Base-by-base conservation (phyloP, 2,797 vertebrate species). In the Paratrypauchen microcephalus region DNA sequence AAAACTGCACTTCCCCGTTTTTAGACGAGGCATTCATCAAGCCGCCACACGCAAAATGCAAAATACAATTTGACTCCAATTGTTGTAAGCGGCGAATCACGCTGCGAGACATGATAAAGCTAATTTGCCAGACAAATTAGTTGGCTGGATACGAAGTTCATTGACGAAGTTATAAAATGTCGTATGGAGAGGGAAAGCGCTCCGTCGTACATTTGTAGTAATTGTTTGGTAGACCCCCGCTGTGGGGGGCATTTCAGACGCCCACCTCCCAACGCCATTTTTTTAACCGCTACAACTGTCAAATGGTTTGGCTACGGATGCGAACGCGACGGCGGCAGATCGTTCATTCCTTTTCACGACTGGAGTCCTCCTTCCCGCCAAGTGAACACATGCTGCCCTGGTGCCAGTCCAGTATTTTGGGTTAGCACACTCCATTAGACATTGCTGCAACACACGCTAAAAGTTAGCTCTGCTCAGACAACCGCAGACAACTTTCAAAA, bases 101-200 rank as follows among this genome's bases (percentile, higher is more conserved):
- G 87, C 88, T 91, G 89, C 89, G 91, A 90, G 87, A 91, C 88
- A 89, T 89, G 91, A 89, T 90, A 91, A 90, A 92, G 91, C 87
- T 92, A 92, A 92, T 90, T 92, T 90, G 78, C 88, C 89, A 90
- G 86, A 89, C 87, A 89, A 92, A 92, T 92, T 91, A 92, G 87
- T 89, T 88, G 88, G 86, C 87, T 86, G 86, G 70, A 87, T 86
- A 84, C 82, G 70, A 90, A 89, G 83, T 88, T 89, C 82, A 88
- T 72, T 87, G 86, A 82, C 84, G 73, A 90, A 90, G 88, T 92
- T 91, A 91, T 89, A 90, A 90, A 91, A 92, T 86, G 81, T 83
- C 85, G 86, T 87, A 89, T 87, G 82, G 87, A 83, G 89, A 87
- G 82, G 70, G 80, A 57, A 90, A 89, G 86, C 83, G 87, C 87